Evolutionary conservation across 2,888 invertebrate species (phyloP), one percentile per base, ranked within the genome.

Genomic region (Eurytoma adleriae): DNA sequence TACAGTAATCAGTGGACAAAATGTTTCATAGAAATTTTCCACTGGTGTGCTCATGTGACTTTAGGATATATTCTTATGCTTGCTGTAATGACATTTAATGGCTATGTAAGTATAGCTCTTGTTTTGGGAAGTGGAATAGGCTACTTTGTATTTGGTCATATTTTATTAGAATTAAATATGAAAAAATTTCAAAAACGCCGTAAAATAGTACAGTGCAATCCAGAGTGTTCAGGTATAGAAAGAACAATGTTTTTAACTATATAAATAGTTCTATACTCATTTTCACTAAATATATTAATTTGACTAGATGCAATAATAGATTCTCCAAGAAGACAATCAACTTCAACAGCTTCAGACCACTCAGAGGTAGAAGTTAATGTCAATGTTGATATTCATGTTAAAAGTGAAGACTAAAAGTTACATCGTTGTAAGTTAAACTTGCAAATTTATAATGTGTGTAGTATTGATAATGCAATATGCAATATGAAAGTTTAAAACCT

Each of bases 21-120:
- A 87, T 87, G 90, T 82, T 89, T 84, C 89, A 83, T 93, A 90
- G 89, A 90, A 90, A 91, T 93, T 56, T 78, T 90, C 64, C 91
- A 93, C 83, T 93, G 93, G 91, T 88, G 92, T 83, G 77, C 91
- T 64, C 93, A 94, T 87, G 93, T 93, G 85, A 91, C 92, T 82
- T 91, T 95, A 67, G 94, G 95, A 40, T 95, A 95, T 90, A 88
- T 95, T 72, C 91, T 95, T 40, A 95, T 95, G 95, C 88, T 95
- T 83, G 92, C 93, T 40, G 94, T 95, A n/a, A 95, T 95, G 95
- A 89, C 94, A 16, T 95, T 93, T 90, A 95, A 95, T 90, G 94
- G 93, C 40, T 95, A 95, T 86, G 90, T 95, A 76, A 91, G 93
- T 80, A 91, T 95, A 69, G 93, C 95, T 14, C 92, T 95, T 71